These are phyloP conservation scores for Pampus argenteus DNA, from an alignment of 2,797 vertebrate species.

Conservation along the genomic window DNA sequence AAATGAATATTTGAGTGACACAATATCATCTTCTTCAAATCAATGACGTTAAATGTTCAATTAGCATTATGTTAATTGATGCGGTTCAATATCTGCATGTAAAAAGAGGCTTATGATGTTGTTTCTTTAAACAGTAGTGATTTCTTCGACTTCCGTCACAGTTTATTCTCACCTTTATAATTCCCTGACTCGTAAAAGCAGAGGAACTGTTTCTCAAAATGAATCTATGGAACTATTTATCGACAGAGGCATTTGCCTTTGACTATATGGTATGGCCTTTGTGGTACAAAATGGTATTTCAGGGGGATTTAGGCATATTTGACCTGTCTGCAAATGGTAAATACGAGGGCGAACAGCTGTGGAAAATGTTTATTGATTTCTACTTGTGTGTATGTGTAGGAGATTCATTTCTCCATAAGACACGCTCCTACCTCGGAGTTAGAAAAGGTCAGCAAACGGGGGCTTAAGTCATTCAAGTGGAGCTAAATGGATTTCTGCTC, in stretches of 20 bases:
- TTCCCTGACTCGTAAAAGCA: neutral
- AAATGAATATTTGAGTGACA: slow-evolving; percentile 29
- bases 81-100: slow-evolving; percentile 36
- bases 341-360: slow-evolving; percentile 52
- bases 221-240: slow-evolving; percentile 20
- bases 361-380: slow-evolving; percentile 78
- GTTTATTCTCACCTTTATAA: neutral
- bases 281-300: slow-evolving; percentile 43
- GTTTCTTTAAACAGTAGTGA: slow-evolving; percentile 13
- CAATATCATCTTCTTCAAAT: slow-evolving; percentile 33
- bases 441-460: slow-evolving; percentile 70
- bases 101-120: slow-evolving; percentile 46
- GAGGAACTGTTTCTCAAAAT: slow-evolving; percentile 2
- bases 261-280: slow-evolving; percentile 24
- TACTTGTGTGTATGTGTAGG: slow-evolving; percentile 63
- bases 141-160: neutral
- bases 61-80: slow-evolving; percentile 42
- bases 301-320: slow-evolving; percentile 58
- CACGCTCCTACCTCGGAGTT: slow-evolving; percentile 47
- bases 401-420: slow-evolving; percentile 74
- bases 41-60: slow-evolving; percentile 48
- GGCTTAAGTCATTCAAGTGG: slow-evolving; percentile 76
- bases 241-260: slow-evolving; percentile 16
- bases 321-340: slow-evolving; percentile 64
- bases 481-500: slow-evolving; percentile 78